These are phyloP conservation scores for Montifringilla adamsi DNA, from an alignment of 2,113 vertebrate genomes.

Conservation along the genomic window DNA sequence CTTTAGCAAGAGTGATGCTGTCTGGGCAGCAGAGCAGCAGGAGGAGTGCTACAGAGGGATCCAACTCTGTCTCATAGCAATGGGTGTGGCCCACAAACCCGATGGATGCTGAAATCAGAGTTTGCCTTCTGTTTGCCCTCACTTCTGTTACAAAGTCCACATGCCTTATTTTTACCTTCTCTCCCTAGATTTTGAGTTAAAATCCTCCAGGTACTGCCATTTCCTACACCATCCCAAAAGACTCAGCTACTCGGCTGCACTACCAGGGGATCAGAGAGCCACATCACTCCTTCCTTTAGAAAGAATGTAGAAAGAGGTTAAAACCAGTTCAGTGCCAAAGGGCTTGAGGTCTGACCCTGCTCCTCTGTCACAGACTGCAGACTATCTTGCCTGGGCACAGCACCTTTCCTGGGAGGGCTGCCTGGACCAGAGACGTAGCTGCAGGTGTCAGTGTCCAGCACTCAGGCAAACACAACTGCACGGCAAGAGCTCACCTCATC, in stretches of 20 bases:
- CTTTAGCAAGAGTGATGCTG: background rate
- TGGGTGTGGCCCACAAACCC: background rate
- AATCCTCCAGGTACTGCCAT: background rate
- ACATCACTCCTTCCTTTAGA: background rate
- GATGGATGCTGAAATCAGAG: fast-evolving
- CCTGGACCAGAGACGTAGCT: background rate
- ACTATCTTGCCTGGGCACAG: background rate
- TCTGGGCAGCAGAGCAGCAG: fast-evolving
- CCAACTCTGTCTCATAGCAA: fast-evolving
- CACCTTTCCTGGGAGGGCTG: background rate
- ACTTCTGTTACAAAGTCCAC: background rate
- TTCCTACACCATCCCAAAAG: background rate
- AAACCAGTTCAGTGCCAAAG: background rate
- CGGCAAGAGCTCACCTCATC: fast-evolving
- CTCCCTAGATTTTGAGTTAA: background rate
- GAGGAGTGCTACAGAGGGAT: fast-evolving
- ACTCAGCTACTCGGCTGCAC: background rate
- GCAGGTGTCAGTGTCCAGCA: background rate
- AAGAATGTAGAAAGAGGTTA: background rate
- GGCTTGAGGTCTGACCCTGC: background rate
- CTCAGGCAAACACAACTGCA: background rate
- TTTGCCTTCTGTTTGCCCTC: background rate
- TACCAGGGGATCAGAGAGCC: background rate
- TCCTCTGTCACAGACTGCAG: fast-evolving
- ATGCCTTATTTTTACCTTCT: background rate